Conservation (phyloP, 2,797 vertebrate species). For the Holocentrus rufus region DNA sequence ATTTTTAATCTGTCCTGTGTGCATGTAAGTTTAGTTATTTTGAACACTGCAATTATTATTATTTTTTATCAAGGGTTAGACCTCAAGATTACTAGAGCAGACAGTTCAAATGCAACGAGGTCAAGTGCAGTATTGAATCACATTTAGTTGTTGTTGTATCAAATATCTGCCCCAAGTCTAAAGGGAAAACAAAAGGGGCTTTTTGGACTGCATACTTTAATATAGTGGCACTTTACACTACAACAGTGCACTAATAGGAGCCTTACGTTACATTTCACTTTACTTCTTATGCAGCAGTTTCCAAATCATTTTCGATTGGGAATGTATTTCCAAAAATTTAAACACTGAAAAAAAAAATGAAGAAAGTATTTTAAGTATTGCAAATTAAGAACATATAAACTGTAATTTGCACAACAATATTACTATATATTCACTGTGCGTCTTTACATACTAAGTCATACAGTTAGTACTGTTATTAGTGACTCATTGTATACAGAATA, state of each 20-base stretch:
- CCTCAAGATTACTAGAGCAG: constrained; percentile 2
- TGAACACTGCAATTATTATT: background rate
- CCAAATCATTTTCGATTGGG: background rate
- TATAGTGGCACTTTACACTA: background rate
- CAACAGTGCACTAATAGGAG: background rate
- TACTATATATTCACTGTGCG: background rate
- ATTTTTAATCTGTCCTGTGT: background rate
- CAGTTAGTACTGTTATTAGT: constrained; percentile 10
- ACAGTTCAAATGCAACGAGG: constrained; percentile 8
- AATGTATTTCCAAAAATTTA: background rate
- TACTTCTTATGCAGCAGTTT: background rate
- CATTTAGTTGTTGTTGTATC: constrained; percentile 18
- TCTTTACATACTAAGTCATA: background rate
- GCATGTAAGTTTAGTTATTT: constrained; percentile 16
- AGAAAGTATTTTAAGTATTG: background rate
- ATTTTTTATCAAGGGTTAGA: constrained; percentile 3
- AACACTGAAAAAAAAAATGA: background rate
- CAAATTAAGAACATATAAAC: background rate
- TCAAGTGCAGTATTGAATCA: constrained; percentile 4
- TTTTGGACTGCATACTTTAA: constrained; percentile 4
- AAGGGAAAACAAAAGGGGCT: constrained; percentile 30
- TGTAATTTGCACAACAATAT: background rate
- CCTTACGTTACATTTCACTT: background rate
- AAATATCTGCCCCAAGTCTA: constrained; percentile 19
- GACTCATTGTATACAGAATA: constrained; percentile 24